phyloP scores from a whole-genome alignment of 2,888 invertebrate species.

The Leptopilina syphax region DNA sequence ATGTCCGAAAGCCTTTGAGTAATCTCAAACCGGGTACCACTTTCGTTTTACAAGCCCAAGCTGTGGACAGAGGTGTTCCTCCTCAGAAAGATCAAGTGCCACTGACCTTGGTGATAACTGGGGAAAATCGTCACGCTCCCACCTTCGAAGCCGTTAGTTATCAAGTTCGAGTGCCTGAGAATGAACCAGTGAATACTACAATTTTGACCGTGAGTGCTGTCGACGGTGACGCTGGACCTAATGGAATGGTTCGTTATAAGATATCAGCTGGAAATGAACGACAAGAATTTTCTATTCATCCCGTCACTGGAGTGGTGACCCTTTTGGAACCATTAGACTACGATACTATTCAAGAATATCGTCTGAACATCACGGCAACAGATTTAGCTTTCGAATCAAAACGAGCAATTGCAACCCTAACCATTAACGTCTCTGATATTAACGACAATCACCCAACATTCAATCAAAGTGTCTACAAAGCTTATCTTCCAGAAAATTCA shows the following conservation, averaged over 20 bases:
- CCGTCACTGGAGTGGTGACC: constrained; percentile 87
- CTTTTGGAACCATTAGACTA: constrained; percentile 91
- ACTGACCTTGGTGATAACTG: constrained; percentile 88
- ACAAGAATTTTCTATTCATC: constrained; percentile 88
- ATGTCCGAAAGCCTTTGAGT: constrained; percentile 81
- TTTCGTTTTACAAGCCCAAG: constrained; percentile 82
- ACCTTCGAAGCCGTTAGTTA: constrained; percentile 90
- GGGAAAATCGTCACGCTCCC: constrained; percentile 89
- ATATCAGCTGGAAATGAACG: constrained; percentile 91
- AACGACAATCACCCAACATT: constrained; percentile 96
- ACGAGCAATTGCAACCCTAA: constrained; percentile 87
- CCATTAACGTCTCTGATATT: constrained; percentile 92
- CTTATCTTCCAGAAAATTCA: constrained; percentile 90
- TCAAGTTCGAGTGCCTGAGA: constrained; percentile 94
- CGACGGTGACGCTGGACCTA: constrained; percentile 92
- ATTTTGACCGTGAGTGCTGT: constrained; percentile 91
- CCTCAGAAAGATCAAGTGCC: constrained; percentile 87
- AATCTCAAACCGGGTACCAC: constrained; percentile 81
- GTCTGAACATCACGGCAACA: constrained; percentile 90
- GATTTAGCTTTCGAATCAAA: constrained; percentile 91
- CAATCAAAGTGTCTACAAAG: constrained; percentile 86
- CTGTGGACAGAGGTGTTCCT: constrained; percentile 92
- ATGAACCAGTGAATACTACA: constrained; percentile 90
- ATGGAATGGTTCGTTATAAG: constrained; percentile 91
- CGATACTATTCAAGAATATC: constrained; percentile 90